A percentile compares a stretch with the other conserved stretches of the same genome.
Evolutionary conservation across 37 sponge, comb jelly and placozoan genomes (phyloP).

Genomic region (Crambe crambe): DNA sequence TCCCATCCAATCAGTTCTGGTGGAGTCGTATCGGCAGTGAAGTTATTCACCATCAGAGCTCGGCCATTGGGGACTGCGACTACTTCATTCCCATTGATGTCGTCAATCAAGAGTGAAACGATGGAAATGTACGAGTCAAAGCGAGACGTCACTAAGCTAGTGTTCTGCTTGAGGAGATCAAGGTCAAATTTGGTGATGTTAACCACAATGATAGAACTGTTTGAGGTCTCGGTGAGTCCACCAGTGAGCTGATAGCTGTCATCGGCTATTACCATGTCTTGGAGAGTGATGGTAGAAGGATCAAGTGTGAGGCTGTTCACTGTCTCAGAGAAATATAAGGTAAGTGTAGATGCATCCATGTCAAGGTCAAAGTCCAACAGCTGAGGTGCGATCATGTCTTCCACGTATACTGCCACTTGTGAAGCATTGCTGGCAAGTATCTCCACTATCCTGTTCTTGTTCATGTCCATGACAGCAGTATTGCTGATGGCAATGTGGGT

Average conservation of each 20-base stretch:
- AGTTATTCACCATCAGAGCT: conserved; percentile 49
- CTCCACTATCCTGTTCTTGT: conserved; percentile 47
- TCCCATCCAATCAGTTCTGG: conserved; percentile 72
- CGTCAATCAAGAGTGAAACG: conserved; percentile 61
- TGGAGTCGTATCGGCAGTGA: conserved; percentile 79
- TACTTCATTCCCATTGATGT: conserved; percentile 80
- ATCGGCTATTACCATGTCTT: conserved; percentile 61
- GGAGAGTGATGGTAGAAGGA: conserved; percentile 61
- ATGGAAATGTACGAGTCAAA: conserved; percentile 77
- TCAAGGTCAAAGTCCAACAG: conserved; percentile 69
- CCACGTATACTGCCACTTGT: conserved; percentile 36
- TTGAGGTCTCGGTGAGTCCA: conserved; percentile 62
- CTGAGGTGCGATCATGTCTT: conserved; percentile 54
- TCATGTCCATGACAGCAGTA: conserved; percentile 72
- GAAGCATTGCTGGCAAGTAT: conserved; percentile 38
- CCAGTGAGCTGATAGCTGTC: conserved; percentile 62
- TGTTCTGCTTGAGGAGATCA: conserved; percentile 84
- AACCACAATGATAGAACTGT: conserved; percentile 70
- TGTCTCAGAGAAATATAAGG: conserved; percentile 85
- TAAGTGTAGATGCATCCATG: conserved; percentile 73
- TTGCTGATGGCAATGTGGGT: conserved; percentile 73
- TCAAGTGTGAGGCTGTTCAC: conserved; percentile 64
- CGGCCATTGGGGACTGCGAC: conserved; percentile 39
- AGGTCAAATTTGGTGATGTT: conserved; percentile 77
- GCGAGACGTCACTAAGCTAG: conserved; percentile 61